Conservation (phyloP, 2,797 vertebrate species). For the Gobio occitaniae region DNA sequence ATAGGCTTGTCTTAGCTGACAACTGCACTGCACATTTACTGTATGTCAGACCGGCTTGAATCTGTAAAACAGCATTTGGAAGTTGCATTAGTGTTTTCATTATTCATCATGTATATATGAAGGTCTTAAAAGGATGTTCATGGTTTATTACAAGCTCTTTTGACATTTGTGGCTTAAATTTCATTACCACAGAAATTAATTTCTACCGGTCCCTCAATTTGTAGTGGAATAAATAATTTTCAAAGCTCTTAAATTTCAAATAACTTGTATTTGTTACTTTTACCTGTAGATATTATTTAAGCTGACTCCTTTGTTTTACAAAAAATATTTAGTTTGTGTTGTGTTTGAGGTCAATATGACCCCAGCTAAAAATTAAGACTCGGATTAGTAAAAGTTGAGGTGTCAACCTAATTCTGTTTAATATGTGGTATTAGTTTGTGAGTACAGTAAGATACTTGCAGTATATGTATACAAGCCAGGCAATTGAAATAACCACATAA, state of each 20-base stretch:
- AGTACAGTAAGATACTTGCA: background rate
- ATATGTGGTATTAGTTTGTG: background rate
- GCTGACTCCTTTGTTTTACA: background rate
- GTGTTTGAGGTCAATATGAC: background rate
- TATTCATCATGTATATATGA: background rate
- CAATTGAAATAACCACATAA: background rate
- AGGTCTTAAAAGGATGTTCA: background rate
- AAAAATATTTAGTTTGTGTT: background rate
- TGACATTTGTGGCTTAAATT: background rate
- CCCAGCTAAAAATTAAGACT: background rate
- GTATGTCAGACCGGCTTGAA: background rate
- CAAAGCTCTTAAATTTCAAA: background rate
- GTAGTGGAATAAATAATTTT: background rate
- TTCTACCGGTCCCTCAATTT: background rate
- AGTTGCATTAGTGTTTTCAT: background rate
- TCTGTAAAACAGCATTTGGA: constrained; percentile 16
- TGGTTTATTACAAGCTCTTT: background rate
- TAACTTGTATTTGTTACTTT: background rate
- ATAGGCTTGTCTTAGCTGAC: constrained; percentile 5
- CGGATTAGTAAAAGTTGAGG: background rate
- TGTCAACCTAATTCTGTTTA: background rate
- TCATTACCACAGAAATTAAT: background rate
- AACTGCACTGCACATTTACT: constrained; percentile 24
- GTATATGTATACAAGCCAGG: background rate
- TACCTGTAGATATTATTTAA: background rate